phyloP scores from a whole-genome alignment of 1,140 invertebrate species.

The Cardiocondyla obscurior region DNA sequence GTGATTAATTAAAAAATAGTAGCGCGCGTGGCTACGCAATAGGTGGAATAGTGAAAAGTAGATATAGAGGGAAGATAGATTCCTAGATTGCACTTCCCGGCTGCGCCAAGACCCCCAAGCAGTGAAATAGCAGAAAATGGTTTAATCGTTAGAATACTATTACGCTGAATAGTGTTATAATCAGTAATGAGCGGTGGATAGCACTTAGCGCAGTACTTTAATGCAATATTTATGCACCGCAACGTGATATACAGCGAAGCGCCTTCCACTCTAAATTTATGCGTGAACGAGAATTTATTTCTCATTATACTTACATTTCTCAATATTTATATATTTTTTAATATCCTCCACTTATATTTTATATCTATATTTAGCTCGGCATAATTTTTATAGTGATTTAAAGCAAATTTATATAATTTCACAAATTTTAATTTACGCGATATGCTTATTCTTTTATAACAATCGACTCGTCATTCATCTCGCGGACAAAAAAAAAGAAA shows the following conservation, averaged over 20 bases:
- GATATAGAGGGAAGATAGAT: conserved; percentile 25
- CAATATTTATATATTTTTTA: no score
- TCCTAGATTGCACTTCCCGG: neutral
- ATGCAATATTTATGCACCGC: conserved; percentile 38
- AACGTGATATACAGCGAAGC: conserved; percentile 17
- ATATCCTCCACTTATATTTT: no score
- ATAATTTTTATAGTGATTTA: neutral
- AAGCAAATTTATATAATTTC: neutral
- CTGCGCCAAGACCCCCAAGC: neutral
- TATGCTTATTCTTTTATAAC: no score
- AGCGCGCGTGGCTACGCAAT: neutral
- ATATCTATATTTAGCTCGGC: neutral
- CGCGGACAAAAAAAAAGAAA: no score
- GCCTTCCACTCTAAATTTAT: neutral
- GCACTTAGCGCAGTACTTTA: conserved; percentile 28
- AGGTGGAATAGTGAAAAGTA: neutral
- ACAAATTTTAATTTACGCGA: no score
- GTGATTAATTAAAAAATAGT: conserved; percentile 7
- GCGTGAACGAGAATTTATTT: conserved; percentile 24
- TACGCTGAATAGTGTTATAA: conserved; percentile 38
- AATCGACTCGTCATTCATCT: no score
- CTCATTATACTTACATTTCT: neutral
- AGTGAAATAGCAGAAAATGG: conserved; percentile 47
- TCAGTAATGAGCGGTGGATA: conserved; percentile 24
- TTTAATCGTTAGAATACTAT: conserved; percentile 50